A percentile compares a stretch with the other conserved stretches of the same genome.
These are phyloP conservation scores for Microplitis deprimator DNA, from an alignment of 2,888 invertebrate genomes.

Conservation along the genomic window DNA sequence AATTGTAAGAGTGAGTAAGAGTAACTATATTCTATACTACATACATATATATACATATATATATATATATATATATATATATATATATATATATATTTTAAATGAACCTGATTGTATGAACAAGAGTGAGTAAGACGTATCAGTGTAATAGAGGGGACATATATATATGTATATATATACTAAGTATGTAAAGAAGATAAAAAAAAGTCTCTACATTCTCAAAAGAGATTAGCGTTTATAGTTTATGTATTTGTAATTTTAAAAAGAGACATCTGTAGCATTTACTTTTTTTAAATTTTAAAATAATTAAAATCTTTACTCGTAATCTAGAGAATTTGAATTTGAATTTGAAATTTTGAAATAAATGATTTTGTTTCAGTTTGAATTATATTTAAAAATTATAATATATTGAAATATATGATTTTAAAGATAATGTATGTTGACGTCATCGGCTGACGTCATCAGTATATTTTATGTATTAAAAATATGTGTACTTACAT, in stretches of 20 bases:
- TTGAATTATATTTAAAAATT: no score
- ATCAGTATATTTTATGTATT: constrained; percentile 35
- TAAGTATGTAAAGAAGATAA: neutral
- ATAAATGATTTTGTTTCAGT: no score
- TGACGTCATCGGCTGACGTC: constrained; percentile 64
- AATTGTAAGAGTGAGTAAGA: constrained; percentile 4
- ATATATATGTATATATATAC: neutral
- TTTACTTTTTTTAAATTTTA: neutral
- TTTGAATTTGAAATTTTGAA: no score
- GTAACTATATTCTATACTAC: constrained; percentile 5
- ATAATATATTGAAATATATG: neutral
- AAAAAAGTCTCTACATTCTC: neutral
- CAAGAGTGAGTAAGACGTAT: neutral
- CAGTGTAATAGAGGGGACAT: neutral
- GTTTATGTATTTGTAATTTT: neutral
- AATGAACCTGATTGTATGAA: neutral
- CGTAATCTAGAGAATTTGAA: no score
- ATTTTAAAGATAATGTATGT: constrained; percentile 46
- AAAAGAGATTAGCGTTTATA: neutral
- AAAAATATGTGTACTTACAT: constrained; percentile 44
- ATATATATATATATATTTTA: neutral
- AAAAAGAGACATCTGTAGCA: neutral
- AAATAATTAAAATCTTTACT: no score
- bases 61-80: neutral
- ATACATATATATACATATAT: neutral